Conservation (phyloP, 2,113 vertebrate genomes). For the Aptenodytes forsteri region DNA sequence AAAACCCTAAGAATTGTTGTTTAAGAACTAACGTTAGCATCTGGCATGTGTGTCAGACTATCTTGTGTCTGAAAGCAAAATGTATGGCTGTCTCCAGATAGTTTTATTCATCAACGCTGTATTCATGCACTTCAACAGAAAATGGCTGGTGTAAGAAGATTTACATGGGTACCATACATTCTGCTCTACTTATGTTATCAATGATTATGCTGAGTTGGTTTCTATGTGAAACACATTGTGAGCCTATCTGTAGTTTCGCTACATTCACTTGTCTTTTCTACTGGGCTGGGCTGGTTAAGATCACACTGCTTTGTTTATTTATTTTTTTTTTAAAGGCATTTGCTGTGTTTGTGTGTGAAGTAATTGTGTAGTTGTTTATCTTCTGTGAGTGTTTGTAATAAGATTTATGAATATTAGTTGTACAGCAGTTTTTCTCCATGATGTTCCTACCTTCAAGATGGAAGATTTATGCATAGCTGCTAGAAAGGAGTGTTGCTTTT, state of each 20-base stretch:
- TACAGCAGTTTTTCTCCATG: background rate
- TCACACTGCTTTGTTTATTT: background rate
- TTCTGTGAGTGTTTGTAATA: background rate
- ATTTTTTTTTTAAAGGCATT: background rate
- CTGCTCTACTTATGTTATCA: background rate
- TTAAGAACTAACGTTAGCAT: background rate
- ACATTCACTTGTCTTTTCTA: background rate
- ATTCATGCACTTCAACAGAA: background rate
- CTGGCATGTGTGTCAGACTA: background rate
- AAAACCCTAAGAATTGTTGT: background rate
- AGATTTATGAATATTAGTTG: background rate
- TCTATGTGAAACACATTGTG: background rate
- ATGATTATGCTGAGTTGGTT: background rate
- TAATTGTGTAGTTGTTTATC: background rate
- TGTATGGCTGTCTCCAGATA: background rate
- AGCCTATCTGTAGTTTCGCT: background rate
- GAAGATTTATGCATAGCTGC: background rate
- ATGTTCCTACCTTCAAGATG: background rate
- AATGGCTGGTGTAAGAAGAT: background rate
- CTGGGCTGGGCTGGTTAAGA: background rate
- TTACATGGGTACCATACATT: background rate
- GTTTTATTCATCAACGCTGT: background rate
- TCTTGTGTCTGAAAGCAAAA: background rate
- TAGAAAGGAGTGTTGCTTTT: background rate
- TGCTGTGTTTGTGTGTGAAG: background rate